These are phyloP conservation scores for Luscinia megarhynchos DNA, from an alignment of 2,797 vertebrate genomes.

Conservation along the genomic window DNA sequence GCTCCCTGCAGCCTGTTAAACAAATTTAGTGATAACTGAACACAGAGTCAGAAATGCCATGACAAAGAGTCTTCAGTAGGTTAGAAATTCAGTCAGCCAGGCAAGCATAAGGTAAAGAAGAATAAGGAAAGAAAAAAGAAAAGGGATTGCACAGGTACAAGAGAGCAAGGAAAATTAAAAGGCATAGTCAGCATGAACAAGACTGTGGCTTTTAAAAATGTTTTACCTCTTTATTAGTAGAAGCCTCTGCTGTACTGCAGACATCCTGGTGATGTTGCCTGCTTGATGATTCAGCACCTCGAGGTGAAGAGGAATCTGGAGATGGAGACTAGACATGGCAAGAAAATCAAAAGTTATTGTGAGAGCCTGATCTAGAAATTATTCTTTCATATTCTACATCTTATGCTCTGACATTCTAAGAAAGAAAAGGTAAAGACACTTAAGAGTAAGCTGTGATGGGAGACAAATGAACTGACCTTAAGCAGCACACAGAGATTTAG, in stretches of 20 bases:
- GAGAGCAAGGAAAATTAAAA: neutral
- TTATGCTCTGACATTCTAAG: neutral
- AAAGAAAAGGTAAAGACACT: neutral
- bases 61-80: neutral
- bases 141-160: neutral
- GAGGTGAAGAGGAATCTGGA: conserved; percentile 88
- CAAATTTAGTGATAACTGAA: neutral
- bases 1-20: neutral
- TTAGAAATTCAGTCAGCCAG: neutral
- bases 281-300: conserved; percentile 90
- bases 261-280: conserved; percentile 84
- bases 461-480: neutral
- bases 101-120: neutral
- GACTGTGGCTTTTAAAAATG: neutral
- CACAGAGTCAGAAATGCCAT: neutral
- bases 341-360: conserved; percentile 47
- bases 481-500: neutral
- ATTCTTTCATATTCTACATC: neutral
- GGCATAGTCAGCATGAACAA: neutral
- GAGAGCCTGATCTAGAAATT: neutral
- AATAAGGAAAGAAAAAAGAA: neutral
- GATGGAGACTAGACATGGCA: conserved; percentile 85
- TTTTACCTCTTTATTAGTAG: conserved; percentile 88
- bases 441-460: neutral
- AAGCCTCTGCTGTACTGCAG: conserved; percentile 81